Percentiles rank a stretch among this genome's conserved stretches.
phyloP scores from a whole-genome alignment of 2,888 invertebrate genomes.

The Salpingus planirostris region DNA sequence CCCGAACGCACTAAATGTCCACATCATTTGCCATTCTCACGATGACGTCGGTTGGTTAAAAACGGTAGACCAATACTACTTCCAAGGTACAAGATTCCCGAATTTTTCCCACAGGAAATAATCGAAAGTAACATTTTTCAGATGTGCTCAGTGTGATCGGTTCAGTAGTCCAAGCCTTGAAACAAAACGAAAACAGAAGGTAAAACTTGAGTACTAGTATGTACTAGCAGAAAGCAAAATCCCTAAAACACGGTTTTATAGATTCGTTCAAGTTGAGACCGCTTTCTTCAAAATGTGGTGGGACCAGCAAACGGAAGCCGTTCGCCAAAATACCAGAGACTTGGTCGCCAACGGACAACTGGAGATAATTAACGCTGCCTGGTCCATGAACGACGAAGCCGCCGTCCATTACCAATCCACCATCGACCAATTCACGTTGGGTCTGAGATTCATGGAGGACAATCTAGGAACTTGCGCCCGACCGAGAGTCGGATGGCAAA shows the following conservation, averaged over 20 bases:
- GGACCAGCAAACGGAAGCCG: slow-evolving; percentile 51
- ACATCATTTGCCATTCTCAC: slow-evolving; percentile 71
- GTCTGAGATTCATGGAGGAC: slow-evolving; percentile 51
- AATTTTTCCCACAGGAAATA: slow-evolving; percentile 2
- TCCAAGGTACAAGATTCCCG: slow-evolving; percentile 46
- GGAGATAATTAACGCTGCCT: slow-evolving; percentile 52
- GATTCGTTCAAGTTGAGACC: slow-evolving; percentile 73
- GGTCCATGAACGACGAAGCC: slow-evolving; percentile 55
- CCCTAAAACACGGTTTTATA: slow-evolving; percentile 22
- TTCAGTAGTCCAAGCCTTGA: slow-evolving; percentile 67
- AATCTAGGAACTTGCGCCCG: slow-evolving; percentile 63
- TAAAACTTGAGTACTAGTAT: slow-evolving; percentile 26
- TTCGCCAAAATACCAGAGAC: slow-evolving; percentile 45
- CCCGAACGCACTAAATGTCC: slow-evolving; percentile 56
- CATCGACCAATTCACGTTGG: slow-evolving; percentile 62
- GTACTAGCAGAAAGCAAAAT: slow-evolving; percentile 2
- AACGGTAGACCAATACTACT: slow-evolving; percentile 75
- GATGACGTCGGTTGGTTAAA: slow-evolving; percentile 84
- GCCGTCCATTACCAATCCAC: slow-evolving; percentile 57
- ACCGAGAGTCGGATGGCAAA: slow-evolving; percentile 73
- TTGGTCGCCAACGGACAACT: slow-evolving; percentile 52
- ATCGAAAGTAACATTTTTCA: slow-evolving; percentile 37
- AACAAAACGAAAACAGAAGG: slow-evolving; percentile 60
- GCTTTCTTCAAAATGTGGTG: slow-evolving; percentile 75
- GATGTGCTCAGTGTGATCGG: slow-evolving; percentile 89